Conservation (phyloP, 2,888 invertebrate species). For the Leucozona laternaria region DNA sequence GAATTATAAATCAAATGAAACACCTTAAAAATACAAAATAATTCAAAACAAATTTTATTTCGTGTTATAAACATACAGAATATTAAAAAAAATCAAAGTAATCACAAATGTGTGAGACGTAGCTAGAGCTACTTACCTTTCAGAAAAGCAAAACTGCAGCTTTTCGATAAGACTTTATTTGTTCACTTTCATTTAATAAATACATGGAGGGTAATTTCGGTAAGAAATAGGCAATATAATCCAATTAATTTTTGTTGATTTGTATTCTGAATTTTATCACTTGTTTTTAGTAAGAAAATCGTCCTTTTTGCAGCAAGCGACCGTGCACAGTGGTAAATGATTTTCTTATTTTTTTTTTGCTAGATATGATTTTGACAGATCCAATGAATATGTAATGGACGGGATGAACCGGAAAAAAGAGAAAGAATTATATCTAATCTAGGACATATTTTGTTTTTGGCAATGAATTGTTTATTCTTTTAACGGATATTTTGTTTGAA, state of each 20-base stretch:
- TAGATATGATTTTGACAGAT: slow-evolving; percentile 59
- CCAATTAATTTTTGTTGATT: neutral
- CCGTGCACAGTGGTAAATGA: slow-evolving; percentile 10
- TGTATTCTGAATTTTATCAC: neutral
- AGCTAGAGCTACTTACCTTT: neutral
- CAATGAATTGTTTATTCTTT: slow-evolving; percentile 8
- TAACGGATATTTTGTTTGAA: slow-evolving; percentile 44
- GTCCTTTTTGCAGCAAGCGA: slow-evolving; percentile 24
- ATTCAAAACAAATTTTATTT: neutral
- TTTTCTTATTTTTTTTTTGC: slow-evolving; percentile 31
- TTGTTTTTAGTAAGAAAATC: slow-evolving; percentile 20
- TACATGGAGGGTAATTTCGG: neutral
- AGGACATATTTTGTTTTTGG: slow-evolving; percentile 12
- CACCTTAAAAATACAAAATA: neutral
- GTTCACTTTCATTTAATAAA: neutral
- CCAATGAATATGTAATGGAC: slow-evolving; percentile 31
- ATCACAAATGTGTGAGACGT: neutral
- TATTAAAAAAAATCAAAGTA: neutral
- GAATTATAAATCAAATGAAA: neutral
- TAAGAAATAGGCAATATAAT: neutral
- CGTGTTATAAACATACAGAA: neutral
- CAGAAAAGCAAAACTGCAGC: neutral
- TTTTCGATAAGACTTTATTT: neutral
- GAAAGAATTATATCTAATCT: slow-evolving; percentile 16
- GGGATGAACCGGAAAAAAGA: slow-evolving; percentile 42